Conservation (phyloP, 2,113 vertebrate species). For the Semnornis frantzii region DNA sequence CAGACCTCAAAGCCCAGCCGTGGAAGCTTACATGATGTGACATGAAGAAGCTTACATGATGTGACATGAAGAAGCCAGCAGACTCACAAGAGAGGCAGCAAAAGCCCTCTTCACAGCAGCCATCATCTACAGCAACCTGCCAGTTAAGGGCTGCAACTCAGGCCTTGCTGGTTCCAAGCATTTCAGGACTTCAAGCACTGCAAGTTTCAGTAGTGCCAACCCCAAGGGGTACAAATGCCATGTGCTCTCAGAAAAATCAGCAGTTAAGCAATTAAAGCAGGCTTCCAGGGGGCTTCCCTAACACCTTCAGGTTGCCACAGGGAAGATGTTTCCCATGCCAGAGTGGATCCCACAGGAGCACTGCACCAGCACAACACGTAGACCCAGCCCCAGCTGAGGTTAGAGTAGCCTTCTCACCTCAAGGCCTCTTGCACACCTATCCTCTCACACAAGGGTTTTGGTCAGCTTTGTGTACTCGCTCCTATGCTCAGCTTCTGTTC, state of each 20-base stretch:
- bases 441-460: background rate
- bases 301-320: background rate
- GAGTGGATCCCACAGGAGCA: background rate
- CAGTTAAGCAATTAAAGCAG: background rate
- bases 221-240: background rate
- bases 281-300: background rate
- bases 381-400: background rate
- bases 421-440: background rate
- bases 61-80: background rate
- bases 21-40: background rate
- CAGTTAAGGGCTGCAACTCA: background rate
- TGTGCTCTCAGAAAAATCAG: background rate
- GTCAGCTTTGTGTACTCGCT: background rate
- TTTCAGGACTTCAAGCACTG: background rate
- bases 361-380: rapidly evolving
- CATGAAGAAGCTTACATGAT: background rate
- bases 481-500: background rate
- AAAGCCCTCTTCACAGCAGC: background rate
- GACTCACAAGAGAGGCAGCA: background rate
- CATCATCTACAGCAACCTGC: background rate
- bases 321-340: background rate
- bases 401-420: background rate
- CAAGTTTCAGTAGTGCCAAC: background rate
- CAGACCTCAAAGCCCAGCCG: background rate
- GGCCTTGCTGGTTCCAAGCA: background rate